Evolutionary conservation across 2,888 invertebrate genomes (phyloP).

Genomic region (Gandaritis pyraliata): DNA sequence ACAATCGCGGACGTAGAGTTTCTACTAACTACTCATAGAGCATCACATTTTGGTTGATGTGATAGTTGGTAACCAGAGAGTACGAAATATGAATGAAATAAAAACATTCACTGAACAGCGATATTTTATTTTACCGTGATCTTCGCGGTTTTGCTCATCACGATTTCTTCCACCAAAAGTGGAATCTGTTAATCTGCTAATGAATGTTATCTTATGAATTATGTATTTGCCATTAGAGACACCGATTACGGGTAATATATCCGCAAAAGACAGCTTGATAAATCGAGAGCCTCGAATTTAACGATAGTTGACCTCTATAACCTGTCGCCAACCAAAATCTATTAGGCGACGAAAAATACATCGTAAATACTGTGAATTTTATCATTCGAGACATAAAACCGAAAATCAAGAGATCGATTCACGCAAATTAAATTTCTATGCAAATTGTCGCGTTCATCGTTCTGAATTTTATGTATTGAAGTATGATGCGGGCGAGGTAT

Average conservation of each 20-base stretch:
- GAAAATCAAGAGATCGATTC: conserved; percentile 11
- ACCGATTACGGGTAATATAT: not conserved
- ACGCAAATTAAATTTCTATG: conserved; percentile 27
- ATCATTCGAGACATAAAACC: conserved; percentile 5
- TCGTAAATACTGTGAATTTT: conserved; percentile 1
- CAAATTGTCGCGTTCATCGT: conserved; percentile 18
- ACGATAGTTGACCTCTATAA: conserved; percentile 18
- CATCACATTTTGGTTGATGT: not conserved
- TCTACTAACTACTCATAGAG: not conserved
- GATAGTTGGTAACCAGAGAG: not conserved
- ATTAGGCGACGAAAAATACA: conserved; percentile 10
- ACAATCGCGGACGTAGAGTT: conserved; percentile 38
- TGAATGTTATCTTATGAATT: too few species aligned
- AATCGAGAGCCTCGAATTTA: conserved; percentile 6
- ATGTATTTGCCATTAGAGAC: too few species aligned
- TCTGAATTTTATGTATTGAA: conserved; percentile 9
- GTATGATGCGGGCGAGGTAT: not conserved
- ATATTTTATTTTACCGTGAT: conserved; percentile 61
- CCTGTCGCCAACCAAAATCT: conserved; percentile 9
- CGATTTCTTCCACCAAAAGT: conserved; percentile 22
- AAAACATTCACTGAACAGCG: conserved; percentile 23
- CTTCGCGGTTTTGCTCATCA: conserved; percentile 52
- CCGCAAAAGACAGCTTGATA: conserved; percentile 1
- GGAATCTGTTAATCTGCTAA: conserved; percentile 29
- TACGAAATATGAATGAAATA: conserved; percentile 7